Base-by-base conservation (phyloP, 2,113 vertebrate genomes). In the Alethe castanea region DNA sequence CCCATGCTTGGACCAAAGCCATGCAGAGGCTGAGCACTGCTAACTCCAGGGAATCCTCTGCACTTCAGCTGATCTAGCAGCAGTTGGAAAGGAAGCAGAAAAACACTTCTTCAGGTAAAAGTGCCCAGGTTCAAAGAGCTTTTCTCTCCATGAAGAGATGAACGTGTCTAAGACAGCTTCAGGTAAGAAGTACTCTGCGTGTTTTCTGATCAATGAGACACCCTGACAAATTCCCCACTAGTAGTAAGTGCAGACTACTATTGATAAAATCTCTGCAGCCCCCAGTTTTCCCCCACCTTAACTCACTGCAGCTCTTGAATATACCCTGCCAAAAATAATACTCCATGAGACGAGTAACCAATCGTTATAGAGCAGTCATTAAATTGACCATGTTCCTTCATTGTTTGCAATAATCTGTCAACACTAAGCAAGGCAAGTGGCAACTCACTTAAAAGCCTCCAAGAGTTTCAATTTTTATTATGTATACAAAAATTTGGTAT, bases 111-210 rank as follows among this genome's bases (percentile, higher is more conserved):
- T 69, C 72, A 44, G 56, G 29, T 42, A 19, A 4, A 25, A 73
- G 35, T 38, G 15, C 28, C 28, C 19, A 57, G 4, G 74, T 40
- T 44, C 47, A 38, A 74, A 83, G 13, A 4, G 5, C 0, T 25
- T 48, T 53, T 53, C 33, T 6, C 4, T 14, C 9, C 25, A 24
- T 14, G 7, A 65, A 64, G 59, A 61, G 45, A 80, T 1, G 0
- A 82, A 69, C 0, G 0, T 50, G 47, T 8, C 52, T 20, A 14
- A 67, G 22, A 74, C 19, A 86, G 73, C 16, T 28, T 23, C 1
- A 3, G 35, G 9, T 44, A 66, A 70, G 23, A 73, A 50, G 7
- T 35, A 45, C 23, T 12, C 20, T 62, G 6, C 8, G 22, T 25
- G 10, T 48, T 69, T 28, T 25, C 45, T 72, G 48, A 69, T 40